A percentile compares a stretch with the other conserved stretches of the same genome.
Conservation (phyloP, 2,113 vertebrate species). For the Microtus pennsylvanicus region DNA sequence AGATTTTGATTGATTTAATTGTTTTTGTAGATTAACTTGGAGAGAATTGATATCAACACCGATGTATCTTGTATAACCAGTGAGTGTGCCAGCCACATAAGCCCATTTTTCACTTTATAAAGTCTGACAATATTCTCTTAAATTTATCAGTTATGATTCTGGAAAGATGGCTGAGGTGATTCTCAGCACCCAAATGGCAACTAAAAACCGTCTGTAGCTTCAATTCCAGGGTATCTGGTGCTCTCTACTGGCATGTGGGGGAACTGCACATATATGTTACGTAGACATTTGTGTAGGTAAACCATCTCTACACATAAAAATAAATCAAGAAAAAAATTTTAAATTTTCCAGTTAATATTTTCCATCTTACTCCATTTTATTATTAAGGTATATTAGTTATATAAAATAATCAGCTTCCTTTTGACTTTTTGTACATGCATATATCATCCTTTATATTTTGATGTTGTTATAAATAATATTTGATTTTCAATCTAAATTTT, state of each 20-base stretch:
- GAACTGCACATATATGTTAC: not conserved
- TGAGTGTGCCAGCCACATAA: not conserved
- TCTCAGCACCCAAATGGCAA: not conserved
- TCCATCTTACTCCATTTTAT: not conserved
- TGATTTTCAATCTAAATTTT: not conserved
- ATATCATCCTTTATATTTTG: not conserved
- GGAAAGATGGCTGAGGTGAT: not conserved
- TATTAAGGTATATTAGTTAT: not conserved
- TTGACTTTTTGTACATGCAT: not conserved
- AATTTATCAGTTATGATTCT: not conserved
- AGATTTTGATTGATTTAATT: not conserved
- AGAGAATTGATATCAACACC: not conserved
- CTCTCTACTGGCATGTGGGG: too few relatives aligned
- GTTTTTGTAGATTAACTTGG: not conserved
- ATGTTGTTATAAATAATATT: not conserved
- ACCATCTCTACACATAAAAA: not conserved
- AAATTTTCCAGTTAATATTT: not conserved
- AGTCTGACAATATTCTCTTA: not conserved
- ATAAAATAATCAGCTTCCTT: not conserved
- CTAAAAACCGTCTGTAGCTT: not conserved
- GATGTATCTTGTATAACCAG: not conserved
- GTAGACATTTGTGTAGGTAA: not conserved
- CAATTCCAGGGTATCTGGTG: accelerated
- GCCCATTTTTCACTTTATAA: not conserved
- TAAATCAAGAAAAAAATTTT: not conserved